Base-by-base conservation (phyloP, 35 echinoderm and acorn worm species). In the Patiria miniata region DNA sequence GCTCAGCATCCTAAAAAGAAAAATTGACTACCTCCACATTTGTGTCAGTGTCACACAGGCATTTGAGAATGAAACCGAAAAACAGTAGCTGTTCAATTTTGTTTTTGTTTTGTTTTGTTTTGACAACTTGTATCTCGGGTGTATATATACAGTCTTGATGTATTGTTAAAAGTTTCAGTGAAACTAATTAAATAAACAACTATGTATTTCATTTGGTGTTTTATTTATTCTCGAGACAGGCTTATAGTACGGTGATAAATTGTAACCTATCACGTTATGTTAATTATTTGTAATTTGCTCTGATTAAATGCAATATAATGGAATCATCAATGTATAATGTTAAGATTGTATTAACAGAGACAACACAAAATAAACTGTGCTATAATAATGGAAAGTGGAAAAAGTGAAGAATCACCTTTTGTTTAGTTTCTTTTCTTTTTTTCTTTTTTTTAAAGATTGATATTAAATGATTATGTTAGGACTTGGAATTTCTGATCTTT, bases 281-380 rank as follows among this genome's bases (percentile, higher is more conserved):
- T 73, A 73, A 73, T 73, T 60, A 60, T 10, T 60, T 73, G 12
- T 73, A 32, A 34, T 73, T 34, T 26, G 26, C 34, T 61, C 65
- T 73, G 65, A 73, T 73, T 73, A 73, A 26, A 73, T 73, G 65
- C 65, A 73, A 73, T 73, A 73, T 73, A 73, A 73, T 73, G 65
- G 65, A 73, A 73, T 73, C 26, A 30, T 73, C 65, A 73, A 34
- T 73, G 65, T 73, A 26, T 36, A 73, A 26, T 73, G 65, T 73
- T 12, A 73, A 73, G 65, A 73, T 73, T 73, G 65, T 73, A 73
- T 73, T 73, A 73, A 73, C 65, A 73, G 65, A 73, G 10, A 73
- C 12, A n/a, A n/a, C n/a, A n/a, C n/a, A 73, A 73, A 34, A 73
- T 73, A 73, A 73, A 73, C 22, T 73, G 65, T 73, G 65, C 65